Conservation (phyloP, 2,113 vertebrate species). For the Pterocles burchelli region DNA sequence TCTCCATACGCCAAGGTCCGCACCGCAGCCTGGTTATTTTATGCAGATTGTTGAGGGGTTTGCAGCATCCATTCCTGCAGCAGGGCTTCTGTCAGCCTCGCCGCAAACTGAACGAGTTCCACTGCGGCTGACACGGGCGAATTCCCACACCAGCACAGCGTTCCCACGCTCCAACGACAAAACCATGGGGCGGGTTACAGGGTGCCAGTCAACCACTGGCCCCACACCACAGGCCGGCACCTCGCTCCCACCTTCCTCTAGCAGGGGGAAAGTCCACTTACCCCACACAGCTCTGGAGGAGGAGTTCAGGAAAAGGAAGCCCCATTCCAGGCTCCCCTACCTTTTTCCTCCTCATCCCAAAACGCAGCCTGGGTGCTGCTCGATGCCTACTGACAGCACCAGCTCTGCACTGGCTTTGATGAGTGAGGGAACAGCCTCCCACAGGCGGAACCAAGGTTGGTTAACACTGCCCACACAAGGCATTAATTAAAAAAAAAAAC, state of each 20-base stretch:
- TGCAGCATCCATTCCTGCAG: not conserved
- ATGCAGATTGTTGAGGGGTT: not conserved
- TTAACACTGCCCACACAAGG: not conserved
- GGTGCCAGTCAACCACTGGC: accelerated
- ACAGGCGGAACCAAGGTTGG: accelerated
- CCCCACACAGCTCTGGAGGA: not conserved
- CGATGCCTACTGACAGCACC: accelerated
- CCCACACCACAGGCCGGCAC: not conserved
- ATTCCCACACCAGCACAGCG: not conserved
- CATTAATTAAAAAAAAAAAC: not conserved
- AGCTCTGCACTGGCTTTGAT: not conserved
- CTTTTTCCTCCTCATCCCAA: not conserved
- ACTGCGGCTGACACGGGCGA: accelerated
- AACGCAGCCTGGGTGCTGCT: not conserved
- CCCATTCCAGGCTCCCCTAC: not conserved
- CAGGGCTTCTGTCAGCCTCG: accelerated
- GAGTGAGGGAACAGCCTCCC: not conserved
- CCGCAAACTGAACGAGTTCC: not conserved
- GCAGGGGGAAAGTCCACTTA: not conserved
- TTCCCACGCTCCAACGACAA: accelerated
- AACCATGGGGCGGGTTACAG: accelerated
- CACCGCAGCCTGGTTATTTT: slow-evolving; percentile 21
- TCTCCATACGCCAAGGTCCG: slow-evolving; percentile 65
- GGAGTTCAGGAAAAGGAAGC: not conserved
- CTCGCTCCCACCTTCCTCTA: not conserved